These are phyloP conservation scores for Drosophila lutescens DNA, from an alignment of 2,888 invertebrate species.

Conservation along the genomic window DNA sequence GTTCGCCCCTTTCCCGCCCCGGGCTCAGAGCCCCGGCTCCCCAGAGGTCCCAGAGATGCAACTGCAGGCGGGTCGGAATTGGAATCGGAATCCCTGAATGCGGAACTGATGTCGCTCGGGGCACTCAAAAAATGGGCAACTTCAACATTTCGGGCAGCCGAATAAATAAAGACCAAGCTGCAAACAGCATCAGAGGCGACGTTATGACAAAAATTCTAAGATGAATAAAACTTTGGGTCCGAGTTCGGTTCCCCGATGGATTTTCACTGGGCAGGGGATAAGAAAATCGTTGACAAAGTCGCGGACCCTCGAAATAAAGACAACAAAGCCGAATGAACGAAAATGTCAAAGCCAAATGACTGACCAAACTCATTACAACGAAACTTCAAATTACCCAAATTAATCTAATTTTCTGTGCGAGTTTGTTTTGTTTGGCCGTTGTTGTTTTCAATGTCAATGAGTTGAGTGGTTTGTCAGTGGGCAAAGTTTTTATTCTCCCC, in stretches of 20 bases:
- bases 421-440: conserved; percentile 35
- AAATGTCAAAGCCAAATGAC: conserved; percentile 76
- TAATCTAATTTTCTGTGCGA: conserved; percentile 73
- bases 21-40: not conserved
- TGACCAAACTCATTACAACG: conserved; percentile 79
- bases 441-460: conserved; percentile 72
- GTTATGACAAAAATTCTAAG: conserved; percentile 43
- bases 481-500: conserved; percentile 54
- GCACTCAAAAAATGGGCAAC: conserved; percentile 65
- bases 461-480: conserved; percentile 60
- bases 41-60: conserved; percentile 32
- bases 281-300: conserved; percentile 41
- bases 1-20: conserved; percentile 33
- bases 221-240: conserved; percentile 41
- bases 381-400: conserved; percentile 81
- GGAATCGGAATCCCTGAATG: conserved; percentile 52
- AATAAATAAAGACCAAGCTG: conserved; percentile 64
- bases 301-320: conserved; percentile 64
- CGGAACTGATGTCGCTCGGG: conserved; percentile 64
- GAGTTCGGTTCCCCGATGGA: conserved; percentile 2
- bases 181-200: conserved; percentile 49
- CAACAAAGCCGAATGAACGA: conserved; percentile 57
- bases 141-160: conserved; percentile 73
- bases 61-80: conserved; percentile 21
- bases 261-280: conserved; percentile 21